phyloP scores from a whole-genome alignment of 2,113 vertebrate genomes.

The Taurulus bubalis region DNA sequence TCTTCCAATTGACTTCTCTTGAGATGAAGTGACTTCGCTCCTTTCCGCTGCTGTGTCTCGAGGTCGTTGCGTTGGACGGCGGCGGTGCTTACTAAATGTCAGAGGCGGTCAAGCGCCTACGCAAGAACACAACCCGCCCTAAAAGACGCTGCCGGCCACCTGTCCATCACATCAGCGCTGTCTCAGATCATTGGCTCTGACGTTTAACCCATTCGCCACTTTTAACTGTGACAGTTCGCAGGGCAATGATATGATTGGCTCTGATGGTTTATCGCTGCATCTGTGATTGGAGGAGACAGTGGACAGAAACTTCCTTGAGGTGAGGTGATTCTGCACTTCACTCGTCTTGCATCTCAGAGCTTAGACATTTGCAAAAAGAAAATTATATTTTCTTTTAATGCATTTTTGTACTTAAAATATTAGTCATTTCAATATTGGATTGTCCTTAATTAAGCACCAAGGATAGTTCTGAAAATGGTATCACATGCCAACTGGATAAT shows the following conservation, averaged over 20 bases:
- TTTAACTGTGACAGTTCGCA: conserved; percentile 56
- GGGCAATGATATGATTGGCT: conserved; percentile 66
- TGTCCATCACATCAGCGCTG: conserved; percentile 75
- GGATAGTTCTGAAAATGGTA: background rate
- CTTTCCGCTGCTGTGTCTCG: conserved; percentile 26
- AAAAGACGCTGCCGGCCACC: conserved; percentile 80
- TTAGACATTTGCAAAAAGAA: background rate
- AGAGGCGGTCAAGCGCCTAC: conserved; percentile 73
- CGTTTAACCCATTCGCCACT: conserved; percentile 72
- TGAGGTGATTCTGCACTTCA: conserved; percentile 49
- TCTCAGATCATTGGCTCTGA: conserved; percentile 67
- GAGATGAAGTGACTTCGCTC: conserved; percentile 24
- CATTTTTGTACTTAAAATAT: background rate
- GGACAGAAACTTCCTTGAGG: conserved; percentile 56
- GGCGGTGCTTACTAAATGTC: conserved; percentile 79
- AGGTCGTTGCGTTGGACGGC: conserved; percentile 51
- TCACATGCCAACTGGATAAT: background rate
- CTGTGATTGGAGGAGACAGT: conserved; percentile 65
- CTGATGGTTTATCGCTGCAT: conserved; percentile 57
- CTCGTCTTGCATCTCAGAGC: conserved; percentile 4
- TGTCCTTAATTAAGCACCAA: background rate
- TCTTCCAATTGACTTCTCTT: conserved; percentile 24
- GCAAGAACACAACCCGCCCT: conserved; percentile 72
- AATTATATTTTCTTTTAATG: background rate
- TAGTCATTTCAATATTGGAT: background rate